phyloP scores from a whole-genome alignment of 64 coral and sea anemone species.

The Exaiptasia diaphana region DNA sequence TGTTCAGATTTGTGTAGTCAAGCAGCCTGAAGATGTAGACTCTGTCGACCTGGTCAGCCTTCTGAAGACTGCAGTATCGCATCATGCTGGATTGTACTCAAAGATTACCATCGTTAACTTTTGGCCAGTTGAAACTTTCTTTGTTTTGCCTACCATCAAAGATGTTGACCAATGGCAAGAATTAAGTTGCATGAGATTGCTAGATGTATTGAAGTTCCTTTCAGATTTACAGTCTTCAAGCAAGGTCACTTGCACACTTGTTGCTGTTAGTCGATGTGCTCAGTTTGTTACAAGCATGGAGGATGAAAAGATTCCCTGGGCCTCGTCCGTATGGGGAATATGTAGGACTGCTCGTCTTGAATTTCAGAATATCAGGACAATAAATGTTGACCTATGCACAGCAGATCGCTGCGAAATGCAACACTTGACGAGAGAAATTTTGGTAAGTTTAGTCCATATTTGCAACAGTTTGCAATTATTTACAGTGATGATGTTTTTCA shows the following conservation, averaged over 20 bases:
- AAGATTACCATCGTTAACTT: constrained; percentile 46
- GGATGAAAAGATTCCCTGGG: constrained; percentile 30
- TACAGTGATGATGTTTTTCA: neutral
- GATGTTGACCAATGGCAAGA: constrained; percentile 18
- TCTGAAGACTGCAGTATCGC: too few species aligned
- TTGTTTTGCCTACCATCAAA: neutral
- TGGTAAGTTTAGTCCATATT: constrained; percentile 14
- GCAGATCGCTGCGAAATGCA: constrained; percentile 7
- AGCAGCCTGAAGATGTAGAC: too few species aligned
- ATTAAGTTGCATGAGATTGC: constrained; percentile 34
- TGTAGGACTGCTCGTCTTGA: constrained; percentile 60
- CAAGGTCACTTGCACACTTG: neutral
- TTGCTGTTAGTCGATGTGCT: constrained; percentile 38
- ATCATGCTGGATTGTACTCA: too few species aligned
- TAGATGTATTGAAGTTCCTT: neutral
- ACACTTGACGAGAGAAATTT: constrained; percentile 11
- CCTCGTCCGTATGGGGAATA: constrained; percentile 58
- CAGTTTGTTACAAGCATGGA: constrained; percentile 15
- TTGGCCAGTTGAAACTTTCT: constrained; percentile 48
- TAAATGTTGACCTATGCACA: constrained; percentile 37
- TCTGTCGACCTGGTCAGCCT: too few species aligned
- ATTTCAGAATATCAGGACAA: constrained; percentile 41
- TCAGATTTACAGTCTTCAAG: neutral
- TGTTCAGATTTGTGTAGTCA: too few species aligned
- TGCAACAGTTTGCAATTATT: neutral